phyloP scores from a whole-genome alignment of 2,888 invertebrate species.

The Agriotes lineatus region DNA sequence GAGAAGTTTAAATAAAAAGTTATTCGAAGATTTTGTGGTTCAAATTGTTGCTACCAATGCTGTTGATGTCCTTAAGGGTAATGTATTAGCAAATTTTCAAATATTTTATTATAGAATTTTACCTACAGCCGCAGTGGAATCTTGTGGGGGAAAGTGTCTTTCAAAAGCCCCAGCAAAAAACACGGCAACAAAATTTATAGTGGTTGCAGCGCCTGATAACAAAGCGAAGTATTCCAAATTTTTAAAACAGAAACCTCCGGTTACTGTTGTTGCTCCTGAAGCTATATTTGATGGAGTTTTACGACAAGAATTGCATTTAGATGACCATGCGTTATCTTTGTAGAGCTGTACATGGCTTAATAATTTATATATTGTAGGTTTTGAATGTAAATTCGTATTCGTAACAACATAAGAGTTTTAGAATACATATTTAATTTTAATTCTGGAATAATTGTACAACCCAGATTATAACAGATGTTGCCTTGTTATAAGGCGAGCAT shows the following conservation, averaged over 20 bases:
- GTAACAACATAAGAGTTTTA: too few relatives aligned
- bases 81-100: neutral
- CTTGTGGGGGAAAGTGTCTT: conserved; percentile 62
- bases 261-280: conserved; percentile 60
- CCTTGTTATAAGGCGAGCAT: too few relatives aligned
- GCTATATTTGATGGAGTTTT: conserved; percentile 63
- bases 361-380: too few relatives aligned
- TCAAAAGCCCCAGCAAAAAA: conserved; percentile 53
- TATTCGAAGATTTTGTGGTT: conserved; percentile 56
- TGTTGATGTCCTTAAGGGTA: conserved; percentile 61
- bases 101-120: neutral
- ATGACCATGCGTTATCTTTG: conserved; percentile 28
- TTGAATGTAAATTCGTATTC: too few relatives aligned
- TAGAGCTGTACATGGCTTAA: too few relatives aligned
- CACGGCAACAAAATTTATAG: conserved; percentile 51
- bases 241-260: conserved; percentile 55
- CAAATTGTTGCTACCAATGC: conserved; percentile 55
- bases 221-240: conserved; percentile 57
- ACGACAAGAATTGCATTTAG: conserved; percentile 55
- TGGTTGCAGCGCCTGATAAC: conserved; percentile 58
- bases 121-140: conserved; percentile 60
- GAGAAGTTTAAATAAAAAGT: conserved; percentile 53
- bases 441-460: too few relatives aligned
- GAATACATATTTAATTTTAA: too few relatives aligned
- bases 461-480: too few relatives aligned